phyloP scores from a whole-genome alignment of 2,113 vertebrate species.

The Dendropsophus ebraccatus region DNA sequence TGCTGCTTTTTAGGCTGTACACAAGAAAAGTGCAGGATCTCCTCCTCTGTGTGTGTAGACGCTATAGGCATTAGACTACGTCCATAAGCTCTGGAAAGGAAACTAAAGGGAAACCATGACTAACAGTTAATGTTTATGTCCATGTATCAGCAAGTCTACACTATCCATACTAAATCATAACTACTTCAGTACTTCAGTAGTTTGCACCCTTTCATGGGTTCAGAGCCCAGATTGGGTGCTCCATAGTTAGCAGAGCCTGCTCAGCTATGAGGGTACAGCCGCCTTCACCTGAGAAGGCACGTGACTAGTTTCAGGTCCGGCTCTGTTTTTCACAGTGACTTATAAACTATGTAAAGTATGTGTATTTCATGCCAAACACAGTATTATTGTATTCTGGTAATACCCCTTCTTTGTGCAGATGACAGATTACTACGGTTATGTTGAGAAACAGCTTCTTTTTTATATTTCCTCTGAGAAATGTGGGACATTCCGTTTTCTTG shows the following conservation, averaged over 20 bases:
- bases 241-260: neutral
- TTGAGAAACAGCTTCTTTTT: neutral
- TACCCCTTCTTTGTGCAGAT: slow-evolving; percentile 31
- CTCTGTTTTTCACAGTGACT: slow-evolving; percentile 21
- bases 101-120: too few species aligned
- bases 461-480: slow-evolving; percentile 10
- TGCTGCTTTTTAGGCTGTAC: too few species aligned
- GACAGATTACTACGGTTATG: slow-evolving; percentile 47
- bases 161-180: too few species aligned
- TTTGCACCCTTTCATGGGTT: neutral
- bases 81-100: too few species aligned
- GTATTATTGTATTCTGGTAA: slow-evolving; percentile 45
- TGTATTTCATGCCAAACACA: slow-evolving; percentile 39
- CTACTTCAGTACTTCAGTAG: neutral
- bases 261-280: neutral
- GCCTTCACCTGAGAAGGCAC: neutral
- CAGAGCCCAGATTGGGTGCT: neutral
- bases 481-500: neutral
- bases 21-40: too few species aligned
- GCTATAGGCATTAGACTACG: too few species aligned
- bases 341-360: slow-evolving; percentile 50
- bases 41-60: too few species aligned
- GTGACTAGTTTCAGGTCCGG: slow-evolving; percentile 19
- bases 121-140: too few species aligned
- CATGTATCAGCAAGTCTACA: too few species aligned